A percentile compares a stretch with the other conserved stretches of the same genome.
phyloP scores from a whole-genome alignment of 2,888 invertebrate species.

The Lydus trimaculatus region DNA sequence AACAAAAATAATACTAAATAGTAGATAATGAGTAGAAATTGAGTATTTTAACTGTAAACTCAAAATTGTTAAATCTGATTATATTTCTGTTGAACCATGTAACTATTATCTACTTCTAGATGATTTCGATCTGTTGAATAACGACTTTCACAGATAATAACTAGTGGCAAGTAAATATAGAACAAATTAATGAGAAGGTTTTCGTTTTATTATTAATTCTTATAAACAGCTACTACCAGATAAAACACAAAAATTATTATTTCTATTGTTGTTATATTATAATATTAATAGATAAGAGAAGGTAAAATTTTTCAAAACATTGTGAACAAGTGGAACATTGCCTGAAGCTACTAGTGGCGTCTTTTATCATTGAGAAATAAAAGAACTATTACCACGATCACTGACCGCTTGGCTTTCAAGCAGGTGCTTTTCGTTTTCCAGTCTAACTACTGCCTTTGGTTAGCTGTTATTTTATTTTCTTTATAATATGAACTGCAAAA shows the following conservation, averaged over 20 bases:
- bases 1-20: too few relatives aligned
- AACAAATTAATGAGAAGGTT: background rate
- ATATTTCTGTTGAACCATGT: too few relatives aligned
- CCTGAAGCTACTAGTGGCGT: background rate
- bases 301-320: background rate
- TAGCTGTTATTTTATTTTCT: conserved; percentile 21
- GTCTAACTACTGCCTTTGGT: conserved; percentile 33
- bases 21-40: too few relatives aligned
- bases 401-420: conserved; percentile 26
- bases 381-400: conserved; percentile 25
- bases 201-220: background rate
- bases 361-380: conserved; percentile 1
- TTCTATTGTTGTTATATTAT: background rate
- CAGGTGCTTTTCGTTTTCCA: conserved; percentile 35
- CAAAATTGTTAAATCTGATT: background rate
- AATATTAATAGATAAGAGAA: background rate
- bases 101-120: background rate
- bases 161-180: background rate
- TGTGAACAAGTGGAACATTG: background rate
- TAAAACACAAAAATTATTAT: background rate
- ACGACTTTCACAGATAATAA: conserved; percentile 4
- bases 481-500: conserved; percentile 22
- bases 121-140: background rate
- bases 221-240: background rate
- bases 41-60: too few relatives aligned